phyloP scores from a whole-genome alignment of 1,140 invertebrate genomes.

The Leptonema lineaticorne region DNA sequence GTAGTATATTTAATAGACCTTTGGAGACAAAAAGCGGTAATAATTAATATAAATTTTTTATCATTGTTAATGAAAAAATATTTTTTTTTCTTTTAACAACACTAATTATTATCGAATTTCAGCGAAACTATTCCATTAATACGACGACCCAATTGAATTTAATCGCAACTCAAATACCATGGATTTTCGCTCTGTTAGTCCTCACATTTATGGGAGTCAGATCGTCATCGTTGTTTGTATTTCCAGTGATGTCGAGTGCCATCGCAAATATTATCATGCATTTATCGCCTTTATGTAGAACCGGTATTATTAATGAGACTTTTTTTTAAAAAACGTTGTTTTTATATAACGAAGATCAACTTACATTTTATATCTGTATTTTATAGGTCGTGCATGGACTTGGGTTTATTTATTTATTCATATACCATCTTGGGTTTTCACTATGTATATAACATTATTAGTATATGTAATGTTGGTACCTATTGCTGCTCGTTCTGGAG shows the following conservation, averaged over 20 bases:
- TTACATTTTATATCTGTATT: background rate
- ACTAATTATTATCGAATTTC: slow-evolving; percentile 23
- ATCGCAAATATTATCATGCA: slow-evolving; percentile 32
- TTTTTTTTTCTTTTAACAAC: background rate
- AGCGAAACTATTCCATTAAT: slow-evolving; percentile 23
- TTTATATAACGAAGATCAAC: background rate
- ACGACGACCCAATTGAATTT: slow-evolving; percentile 34
- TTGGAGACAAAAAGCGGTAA: slow-evolving; percentile 31
- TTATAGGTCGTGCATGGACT: slow-evolving; percentile 35
- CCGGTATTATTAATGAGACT: slow-evolving; percentile 19
- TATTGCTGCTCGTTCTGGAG: slow-evolving; percentile 35
- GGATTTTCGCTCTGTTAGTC: slow-evolving; percentile 21
- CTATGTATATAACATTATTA: slow-evolving; percentile 27
- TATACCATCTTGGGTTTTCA: slow-evolving; percentile 28
- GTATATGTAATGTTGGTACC: slow-evolving; percentile 33
- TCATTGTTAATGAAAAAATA: background rate
- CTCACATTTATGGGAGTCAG: slow-evolving; percentile 22
- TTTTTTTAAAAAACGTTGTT: background rate
- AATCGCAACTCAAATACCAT: slow-evolving; percentile 31
- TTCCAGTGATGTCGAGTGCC: slow-evolving; percentile 25
- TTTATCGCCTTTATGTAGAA: slow-evolving; percentile 24
- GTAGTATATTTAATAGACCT: slow-evolving; percentile 14
- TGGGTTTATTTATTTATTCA: slow-evolving; percentile 35
- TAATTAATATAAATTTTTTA: background rate
- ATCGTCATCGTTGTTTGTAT: slow-evolving; percentile 26